Base-by-base conservation (phyloP, 2,888 invertebrate genomes). In the Cheilosia soror region DNA sequence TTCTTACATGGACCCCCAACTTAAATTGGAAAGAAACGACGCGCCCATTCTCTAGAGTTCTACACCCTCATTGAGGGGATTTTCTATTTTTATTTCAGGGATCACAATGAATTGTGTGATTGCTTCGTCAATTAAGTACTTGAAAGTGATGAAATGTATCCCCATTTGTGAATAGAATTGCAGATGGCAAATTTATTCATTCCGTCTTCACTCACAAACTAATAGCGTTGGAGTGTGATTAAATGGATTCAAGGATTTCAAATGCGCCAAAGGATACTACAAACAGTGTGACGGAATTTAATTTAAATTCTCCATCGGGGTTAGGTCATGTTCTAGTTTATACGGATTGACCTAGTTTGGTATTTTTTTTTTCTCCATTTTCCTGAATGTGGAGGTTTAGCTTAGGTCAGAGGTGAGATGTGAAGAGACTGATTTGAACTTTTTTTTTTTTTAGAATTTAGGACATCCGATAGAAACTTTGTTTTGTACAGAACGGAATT, bases 321-420 rank as follows among this genome's bases (percentile, higher is more conserved):
- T 84, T 76, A 84, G 84, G 80, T 84, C 80, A 71, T 75, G 84
- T 63, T 71, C 84, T 31, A 84, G 84, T 80, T 84, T 80, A 49
- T 65, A 55, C 60, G 69, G 53, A 76, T 65, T 80, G 75, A 51
- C 84, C 84, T 33, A 80, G 80, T 15, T 31, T 49, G 44, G 29
- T 5, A 27, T 37, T 51, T 58, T 37, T 20, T 29, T 42, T 71
- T 55, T 13, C 63, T 20, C 33, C 29, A 33, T 44, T 66, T 76
- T 53, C 13, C 27, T n/a, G 49, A 65, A 44, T 33, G 44, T 62
- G 25, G 33, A 13, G 25, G n/a, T n/a, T 57, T 40, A 37, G 29
- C 58, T 33, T 55, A 51, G 33, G 76, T 72, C 66, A 72, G 58
- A 68, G 66, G 72, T 84, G 69, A 68, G 53, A 66, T 60, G 33